A percentile compares a stretch with the other conserved stretches of the same genome.
Conservation (phyloP, 2,113 vertebrate species). For the Caloenas nicobarica region DNA sequence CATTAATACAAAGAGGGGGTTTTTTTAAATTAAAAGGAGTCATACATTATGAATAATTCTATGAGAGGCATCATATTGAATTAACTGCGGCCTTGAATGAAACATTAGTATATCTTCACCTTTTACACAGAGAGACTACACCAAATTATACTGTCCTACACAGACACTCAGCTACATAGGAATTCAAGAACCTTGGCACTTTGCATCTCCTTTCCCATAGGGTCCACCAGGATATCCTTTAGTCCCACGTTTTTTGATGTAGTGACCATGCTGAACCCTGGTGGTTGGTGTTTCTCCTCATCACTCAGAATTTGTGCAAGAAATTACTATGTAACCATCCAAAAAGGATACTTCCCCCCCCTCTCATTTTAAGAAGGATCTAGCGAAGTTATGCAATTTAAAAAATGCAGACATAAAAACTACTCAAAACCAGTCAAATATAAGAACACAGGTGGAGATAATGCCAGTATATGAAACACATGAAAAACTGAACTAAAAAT, state of each 20-base stretch:
- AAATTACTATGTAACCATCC: background rate
- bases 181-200: background rate
- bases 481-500: background rate
- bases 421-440: background rate
- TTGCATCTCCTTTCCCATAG: background rate
- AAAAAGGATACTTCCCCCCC: accelerated
- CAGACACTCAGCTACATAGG: background rate
- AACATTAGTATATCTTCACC: background rate
- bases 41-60: background rate
- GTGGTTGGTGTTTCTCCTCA: accelerated
- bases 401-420: background rate
- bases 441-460: background rate
- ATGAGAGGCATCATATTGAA: accelerated
- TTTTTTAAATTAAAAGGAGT: background rate
- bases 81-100: background rate
- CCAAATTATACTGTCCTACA: background rate
- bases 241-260: background rate
- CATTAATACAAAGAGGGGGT: background rate
- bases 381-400: background rate
- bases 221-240: background rate
- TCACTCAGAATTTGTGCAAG: background rate
- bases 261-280: background rate
- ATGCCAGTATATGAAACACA: background rate
- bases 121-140: background rate
- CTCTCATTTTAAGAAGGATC: background rate